Evolutionary conservation across 2,113 vertebrate species (phyloP), one percentile per base, ranked within the genome.

Genomic region (Sinocyclocheilus anophthalmus): DNA sequence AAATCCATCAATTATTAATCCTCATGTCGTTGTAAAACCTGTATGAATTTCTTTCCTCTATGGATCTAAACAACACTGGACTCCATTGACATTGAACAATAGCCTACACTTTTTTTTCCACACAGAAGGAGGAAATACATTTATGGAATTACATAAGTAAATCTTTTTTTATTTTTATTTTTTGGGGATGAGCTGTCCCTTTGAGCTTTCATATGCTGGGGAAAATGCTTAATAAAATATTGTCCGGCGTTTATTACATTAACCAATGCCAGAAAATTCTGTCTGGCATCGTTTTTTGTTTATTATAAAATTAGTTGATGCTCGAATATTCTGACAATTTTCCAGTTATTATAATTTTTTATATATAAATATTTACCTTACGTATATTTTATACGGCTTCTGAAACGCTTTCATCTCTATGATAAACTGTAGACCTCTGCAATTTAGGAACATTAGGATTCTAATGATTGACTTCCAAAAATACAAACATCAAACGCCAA

Each of bases 381-480:
- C 12, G 13, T 20, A 50, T 76, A 18, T 33, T 30, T 83, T 37
- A 42, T 33, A 24, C 20, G 9, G 5, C 9, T 24, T 20, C 5
- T 16, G 48, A 57, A 30, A 9, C 13, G 22, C 30, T 70, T 77
- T 67, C 39, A 50, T 84, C 65, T 84, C 24, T 59, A 42, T 84
- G 18, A 73, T 37, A 59, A 84, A 67, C 69, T 69, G 53, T 76
- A 70, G 33, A n/a, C 72, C 65, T 45, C 53, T 61, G 73, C 78
- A 13, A 67, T 80, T 85, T 85, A 48, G 42, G 55, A 39, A 88
- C 90, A 90, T 91, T 88, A 89, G 63, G 24, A 79, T 90, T 89
- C 88, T 92, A 93, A 93, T 93, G 90, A 95, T 93, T 90, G 84
- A 93, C 92, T 94, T 95, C 94, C 91, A 94, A 94, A 93, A 93